Evolutionary conservation across 2,888 invertebrate species (phyloP), one percentile per base, ranked within the genome.

Genomic region (Leptinotarsa juncta): DNA sequence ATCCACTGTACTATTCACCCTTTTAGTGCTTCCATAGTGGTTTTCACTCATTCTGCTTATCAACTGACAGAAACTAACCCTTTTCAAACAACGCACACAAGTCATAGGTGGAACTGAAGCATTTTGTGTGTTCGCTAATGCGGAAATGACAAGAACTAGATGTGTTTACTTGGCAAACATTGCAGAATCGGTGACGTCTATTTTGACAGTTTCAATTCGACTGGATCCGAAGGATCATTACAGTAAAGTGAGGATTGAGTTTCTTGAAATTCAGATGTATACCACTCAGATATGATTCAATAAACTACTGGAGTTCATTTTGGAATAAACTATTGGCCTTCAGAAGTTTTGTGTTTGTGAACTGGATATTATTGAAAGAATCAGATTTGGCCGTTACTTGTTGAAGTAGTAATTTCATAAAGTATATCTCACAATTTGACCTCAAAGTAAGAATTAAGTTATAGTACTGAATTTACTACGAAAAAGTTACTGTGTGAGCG

Each of bases 11-110:
- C 4, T 57, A 57, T 23, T 42, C 42, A 42, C 32, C 42, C 62
- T 42, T 62, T 62, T 32, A n/a, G 62, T 42, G n/a, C 57, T 14
- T 57, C 14, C 26, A 42, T 15, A 42, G 62, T 32, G 32, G 16
- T 18, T 62, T 42, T 62, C 42, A 62, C 62, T 26, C 62, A 62
- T 26, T 53, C 74, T 71, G 71, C 70, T 74, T 65, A 71, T 74
- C 71, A 71, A 65, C 68, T 55, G 55, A 68, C 74, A 71, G 71
- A 71, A 68, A 71, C 55, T 68, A 74, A 74, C 74, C 74, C 74
- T 74, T 74, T 74, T 68, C 71, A 74, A 74, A 74, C 51, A 62
- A n/a, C 32, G 18, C 26, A 57, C 42, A 42, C 14, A 57, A 57
- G 23, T 57, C 16, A 32, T 62, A 62, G 62, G 62, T 62, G 62